Evolutionary conservation across 1,140 invertebrate genomes (phyloP).

Genomic region (Druon quercuslanigerum): DNA sequence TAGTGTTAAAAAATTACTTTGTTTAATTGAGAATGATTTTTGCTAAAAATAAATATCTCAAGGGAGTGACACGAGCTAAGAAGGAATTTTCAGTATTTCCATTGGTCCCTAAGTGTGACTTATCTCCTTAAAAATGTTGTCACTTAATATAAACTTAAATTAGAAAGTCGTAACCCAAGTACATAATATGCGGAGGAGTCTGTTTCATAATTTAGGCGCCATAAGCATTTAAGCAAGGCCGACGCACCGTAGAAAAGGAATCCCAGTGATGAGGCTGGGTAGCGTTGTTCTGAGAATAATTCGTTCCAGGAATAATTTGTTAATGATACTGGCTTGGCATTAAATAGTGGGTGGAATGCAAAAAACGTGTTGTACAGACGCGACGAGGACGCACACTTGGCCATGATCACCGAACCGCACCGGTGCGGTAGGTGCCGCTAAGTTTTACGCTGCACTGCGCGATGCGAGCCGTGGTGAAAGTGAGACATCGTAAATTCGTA

Average conservation of each 20-base stretch:
- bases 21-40: too few species aligned
- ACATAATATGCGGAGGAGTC: slow-evolving; percentile 8
- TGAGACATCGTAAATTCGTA: slow-evolving; percentile 54
- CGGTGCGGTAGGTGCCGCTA: slow-evolving; percentile 34
- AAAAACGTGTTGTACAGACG: slow-evolving; percentile 47
- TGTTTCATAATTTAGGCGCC: slow-evolving; percentile 29
- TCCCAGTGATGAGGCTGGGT: slow-evolving; percentile 16
- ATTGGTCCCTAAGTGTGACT: too few species aligned
- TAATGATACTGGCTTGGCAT: slow-evolving; percentile 54
- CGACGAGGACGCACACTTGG: slow-evolving; percentile 3
- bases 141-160: not conserved
- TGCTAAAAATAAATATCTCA: too few species aligned
- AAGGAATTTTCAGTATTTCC: too few species aligned
- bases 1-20: too few species aligned
- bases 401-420: slow-evolving; percentile 41
- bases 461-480: slow-evolving; percentile 42
- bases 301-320: slow-evolving; percentile 58
- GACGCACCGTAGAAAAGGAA: slow-evolving; percentile 13
- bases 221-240: slow-evolving; percentile 18
- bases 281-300: slow-evolving; percentile 24
- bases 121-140: too few species aligned
- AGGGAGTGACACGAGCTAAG: too few species aligned
- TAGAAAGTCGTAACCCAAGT: not conserved
- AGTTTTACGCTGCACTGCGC: slow-evolving; percentile 42
- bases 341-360: slow-evolving; percentile 58